Evolutionary conservation across 2,888 invertebrate species (phyloP), one percentile per base, ranked within the genome.

Genomic region (Hermaeophaga mercurialis): DNA sequence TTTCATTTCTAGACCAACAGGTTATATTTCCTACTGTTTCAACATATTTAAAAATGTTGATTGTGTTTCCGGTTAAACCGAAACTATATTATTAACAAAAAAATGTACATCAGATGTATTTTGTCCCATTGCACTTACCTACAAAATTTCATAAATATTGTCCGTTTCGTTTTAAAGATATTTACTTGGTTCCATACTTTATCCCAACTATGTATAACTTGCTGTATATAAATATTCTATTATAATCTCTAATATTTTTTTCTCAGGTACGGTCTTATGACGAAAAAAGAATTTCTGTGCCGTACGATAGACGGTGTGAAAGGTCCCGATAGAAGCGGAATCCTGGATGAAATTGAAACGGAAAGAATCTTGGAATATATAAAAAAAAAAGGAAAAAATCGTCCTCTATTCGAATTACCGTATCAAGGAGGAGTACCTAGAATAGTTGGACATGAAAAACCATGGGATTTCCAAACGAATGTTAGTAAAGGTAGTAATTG

Each of bases 191-290:
- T n/a, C n/a, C n/a, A n/a, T n/a, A n/a, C n/a, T n/a, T n/a, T n/a
- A n/a, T n/a, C n/a, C n/a, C n/a, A n/a, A n/a, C n/a, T n/a, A n/a
- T n/a, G n/a, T n/a, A n/a, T n/a, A n/a, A n/a, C n/a, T n/a, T n/a
- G n/a, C n/a, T n/a, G n/a, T 44, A 18, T 34, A 9, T 17, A 36
- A 22, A 2, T 3, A 34, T 34, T 15, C 12, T n/a, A 26, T 1
- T 28, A 11, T 2, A 12, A n/a, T 8, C 8, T 7, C 1, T 11
- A 11, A 38, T 38, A 14, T 24, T 48, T 47, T 22, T 81, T 83
- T 62, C 85, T 85, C 11, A 80, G 89, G 6, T 89, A 88, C 68
- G 80, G 88, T 58, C 75, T 87, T 43, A 84, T 91, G 81, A 79
- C 80, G 8, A 83, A 85, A 7, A 82, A 81, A 45, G 86, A 87